Conservation (phyloP, 2,113 vertebrate genomes). For the Ornithorhynchus anatinus region DNA sequence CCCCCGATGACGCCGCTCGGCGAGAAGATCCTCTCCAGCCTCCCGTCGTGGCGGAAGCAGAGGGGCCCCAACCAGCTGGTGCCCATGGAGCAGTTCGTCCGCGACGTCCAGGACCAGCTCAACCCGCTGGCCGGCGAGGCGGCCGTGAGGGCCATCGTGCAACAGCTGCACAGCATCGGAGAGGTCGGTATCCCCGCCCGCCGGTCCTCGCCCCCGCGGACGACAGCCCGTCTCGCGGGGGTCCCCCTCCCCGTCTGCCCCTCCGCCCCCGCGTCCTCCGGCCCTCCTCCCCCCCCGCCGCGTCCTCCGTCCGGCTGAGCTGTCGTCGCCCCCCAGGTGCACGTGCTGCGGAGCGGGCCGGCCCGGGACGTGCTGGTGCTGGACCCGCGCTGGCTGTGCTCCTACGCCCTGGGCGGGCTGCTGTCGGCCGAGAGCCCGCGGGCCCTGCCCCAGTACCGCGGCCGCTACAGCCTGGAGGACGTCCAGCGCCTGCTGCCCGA, state of each 20-base stretch:
- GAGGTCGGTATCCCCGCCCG: constrained; percentile 83
- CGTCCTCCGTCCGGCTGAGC: too few species aligned
- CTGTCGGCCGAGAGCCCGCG: constrained; percentile 92
- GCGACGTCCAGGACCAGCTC: constrained; percentile 92
- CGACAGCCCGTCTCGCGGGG: too few species aligned
- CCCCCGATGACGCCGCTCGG: constrained; percentile 87
- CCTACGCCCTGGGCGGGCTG: constrained; percentile 85
- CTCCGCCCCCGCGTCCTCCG: too few species aligned
- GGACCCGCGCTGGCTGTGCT: constrained; percentile 96
- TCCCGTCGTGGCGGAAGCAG: constrained; percentile 92
- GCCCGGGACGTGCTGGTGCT: constrained; percentile 96
- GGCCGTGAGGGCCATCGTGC: constrained; percentile 82
- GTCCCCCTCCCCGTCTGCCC: too few species aligned
- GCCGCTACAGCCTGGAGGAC: constrained; percentile 93
- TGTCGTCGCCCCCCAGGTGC: constrained; percentile 79
- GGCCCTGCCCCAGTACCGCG: constrained; percentile 96
- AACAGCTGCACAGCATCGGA: constrained; percentile 93
- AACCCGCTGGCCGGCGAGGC: constrained; percentile 94
- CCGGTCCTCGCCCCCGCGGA: too few species aligned
- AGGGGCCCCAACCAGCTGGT: constrained; percentile 95
- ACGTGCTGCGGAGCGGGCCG: constrained; percentile 98
- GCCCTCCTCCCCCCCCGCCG: too few species aligned
- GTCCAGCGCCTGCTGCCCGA: constrained; percentile 90
- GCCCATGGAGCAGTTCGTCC: constrained; percentile 94
- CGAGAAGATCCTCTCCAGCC: constrained; percentile 86